Evolutionary conservation across 2,113 vertebrate genomes (phyloP), one percentile per base, ranked within the genome.

Genomic region (Neofelis nebulosa): DNA sequence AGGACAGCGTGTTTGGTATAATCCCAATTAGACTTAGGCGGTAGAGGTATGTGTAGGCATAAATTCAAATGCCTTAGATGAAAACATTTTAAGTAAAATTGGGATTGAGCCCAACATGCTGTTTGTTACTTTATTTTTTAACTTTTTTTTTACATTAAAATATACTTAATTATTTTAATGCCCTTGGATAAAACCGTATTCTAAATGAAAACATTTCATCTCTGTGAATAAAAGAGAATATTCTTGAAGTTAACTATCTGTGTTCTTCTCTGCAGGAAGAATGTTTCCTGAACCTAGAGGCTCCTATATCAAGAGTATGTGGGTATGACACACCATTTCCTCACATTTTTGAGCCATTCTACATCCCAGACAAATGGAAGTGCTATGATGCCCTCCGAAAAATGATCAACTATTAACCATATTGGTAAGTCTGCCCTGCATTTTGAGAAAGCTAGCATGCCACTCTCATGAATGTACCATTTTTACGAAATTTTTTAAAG

Each of bases 331-430:
- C 99, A 14, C 99, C 99, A 1, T 99, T 99, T 96, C 99, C 99
- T 95, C 99, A 99, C 98, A 99, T 99, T 97, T 99, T 99, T 96
- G 99, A 99, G 93, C 99, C 99, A 69, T 99, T 99, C 98, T 99
- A 99, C 98, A 99, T 99, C 99, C 99, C 99, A 94, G 99, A 99
- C 98, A 99, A 99, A 98, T 99, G 99, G 99, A 99, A 99, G 98
- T 99, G 99, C 98, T 99, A 99, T 84, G 99, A 99, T 4, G 99
- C 99, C 41, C 98, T 99, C 97, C 99, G 99, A 97, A 99, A 97
- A 98, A 99, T 99, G 99, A 99, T 99, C 98, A 99, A 99, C 98
- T 99, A 99, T 98, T 99, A 98, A 99, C 74, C 19, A 2, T 36
- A 45, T 38, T 97, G 98, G 99, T 99, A 96, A 98, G 98, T 96